These are phyloP conservation scores for Calameuta filiformis DNA, from an alignment of 2,888 invertebrate genomes.

Conservation along the genomic window DNA sequence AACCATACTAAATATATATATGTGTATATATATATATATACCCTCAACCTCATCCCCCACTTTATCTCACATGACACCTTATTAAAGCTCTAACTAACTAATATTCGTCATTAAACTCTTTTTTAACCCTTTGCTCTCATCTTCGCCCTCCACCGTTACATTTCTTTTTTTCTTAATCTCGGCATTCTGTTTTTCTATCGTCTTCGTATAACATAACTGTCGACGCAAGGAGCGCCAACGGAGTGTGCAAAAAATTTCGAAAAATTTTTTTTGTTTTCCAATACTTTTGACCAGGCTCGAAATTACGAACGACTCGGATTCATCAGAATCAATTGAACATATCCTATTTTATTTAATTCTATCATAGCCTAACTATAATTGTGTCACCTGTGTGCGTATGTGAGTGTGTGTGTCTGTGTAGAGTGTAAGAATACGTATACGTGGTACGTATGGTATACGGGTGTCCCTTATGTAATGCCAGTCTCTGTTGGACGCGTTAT, in stretches of 20 bases:
- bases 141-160: background rate
- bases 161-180: background rate
- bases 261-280: background rate
- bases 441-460: conserved; percentile 47
- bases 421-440: conserved; percentile 40
- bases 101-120: background rate
- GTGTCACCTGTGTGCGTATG: conserved; percentile 12
- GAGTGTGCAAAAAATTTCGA: background rate
- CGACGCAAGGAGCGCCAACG: background rate
- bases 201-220: background rate
- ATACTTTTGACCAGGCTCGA: background rate
- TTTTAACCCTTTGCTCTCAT: background rate
- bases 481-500: no score
- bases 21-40: background rate
- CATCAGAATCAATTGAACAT: conserved; percentile 55
- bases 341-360: conserved; percentile 57
- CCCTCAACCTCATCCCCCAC: background rate
- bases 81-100: background rate
- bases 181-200: no score
- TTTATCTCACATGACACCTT: background rate
- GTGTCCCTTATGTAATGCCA: background rate
- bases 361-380: conserved; percentile 64
- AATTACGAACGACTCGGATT: conserved; percentile 42
- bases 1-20: background rate
- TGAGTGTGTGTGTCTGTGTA: conserved; percentile 19